Evolutionary conservation across 2,113 vertebrate species (phyloP).

Genomic region (Otocyon megalotis): DNA sequence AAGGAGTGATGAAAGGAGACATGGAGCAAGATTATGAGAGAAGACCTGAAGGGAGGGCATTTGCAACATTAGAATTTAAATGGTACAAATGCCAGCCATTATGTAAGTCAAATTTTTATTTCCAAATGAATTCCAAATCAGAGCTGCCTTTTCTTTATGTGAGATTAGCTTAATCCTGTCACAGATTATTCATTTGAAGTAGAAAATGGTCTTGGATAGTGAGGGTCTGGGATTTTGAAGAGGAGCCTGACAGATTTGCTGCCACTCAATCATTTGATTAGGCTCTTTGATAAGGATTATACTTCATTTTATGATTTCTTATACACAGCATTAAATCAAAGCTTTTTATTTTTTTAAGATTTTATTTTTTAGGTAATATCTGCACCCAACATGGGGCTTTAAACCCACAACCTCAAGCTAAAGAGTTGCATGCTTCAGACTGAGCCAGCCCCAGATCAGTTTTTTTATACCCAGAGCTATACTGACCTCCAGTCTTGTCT

Average conservation of each 20-base stretch:
- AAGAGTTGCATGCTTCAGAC: not conserved
- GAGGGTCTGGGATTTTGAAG: not conserved
- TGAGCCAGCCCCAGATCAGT: not conserved
- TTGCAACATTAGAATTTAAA: not conserved
- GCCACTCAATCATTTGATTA: not conserved
- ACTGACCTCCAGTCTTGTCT: not conserved
- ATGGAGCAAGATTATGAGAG: not conserved
- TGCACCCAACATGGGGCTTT: not conserved
- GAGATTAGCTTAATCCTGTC: slow-evolving; percentile 31
- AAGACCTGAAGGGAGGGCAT: not conserved
- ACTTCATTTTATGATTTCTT: not conserved
- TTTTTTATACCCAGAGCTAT: not conserved
- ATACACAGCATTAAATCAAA: slow-evolving; percentile 7
- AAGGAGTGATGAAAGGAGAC: not conserved
- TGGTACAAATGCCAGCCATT: not conserved
- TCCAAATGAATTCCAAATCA: slow-evolving; percentile 22
- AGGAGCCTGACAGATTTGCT: not conserved
- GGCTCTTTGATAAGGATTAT: not conserved
- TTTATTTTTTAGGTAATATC: not conserved
- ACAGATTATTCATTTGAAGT: not conserved
- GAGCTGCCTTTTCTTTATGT: not conserved
- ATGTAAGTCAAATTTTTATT: slow-evolving; percentile 30
- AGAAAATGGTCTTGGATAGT: not conserved
- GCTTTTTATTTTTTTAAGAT: not conserved
- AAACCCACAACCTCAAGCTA: not conserved